Conservation (phyloP, 35 echinoderm and acorn worm species). For the Acanthaster planci region DNA sequence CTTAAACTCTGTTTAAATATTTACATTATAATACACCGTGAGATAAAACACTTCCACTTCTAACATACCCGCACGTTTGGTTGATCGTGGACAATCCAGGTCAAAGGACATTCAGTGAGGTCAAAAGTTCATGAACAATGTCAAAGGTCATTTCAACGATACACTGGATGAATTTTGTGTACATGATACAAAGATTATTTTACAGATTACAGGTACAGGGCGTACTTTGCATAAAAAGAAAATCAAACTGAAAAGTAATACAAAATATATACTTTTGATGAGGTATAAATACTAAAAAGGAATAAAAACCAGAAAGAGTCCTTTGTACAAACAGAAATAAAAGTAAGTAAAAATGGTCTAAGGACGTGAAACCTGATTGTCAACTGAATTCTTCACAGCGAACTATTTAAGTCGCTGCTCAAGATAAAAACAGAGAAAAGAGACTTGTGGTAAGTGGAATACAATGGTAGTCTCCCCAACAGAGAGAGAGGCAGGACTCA, state of each 20-base stretch:
- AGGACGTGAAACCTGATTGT: neutral
- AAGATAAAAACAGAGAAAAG: neutral
- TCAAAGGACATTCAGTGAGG: neutral
- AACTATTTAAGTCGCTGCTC: neutral
- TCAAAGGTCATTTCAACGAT: neutral
- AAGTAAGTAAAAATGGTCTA: no score
- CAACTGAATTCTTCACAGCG: neutral
- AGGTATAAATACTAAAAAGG: conserved; percentile 18
- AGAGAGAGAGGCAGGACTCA: neutral
- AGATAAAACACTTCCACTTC: neutral
- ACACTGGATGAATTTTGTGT: neutral
- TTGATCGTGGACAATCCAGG: neutral
- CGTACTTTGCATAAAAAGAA: neutral
- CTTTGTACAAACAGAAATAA: neutral
- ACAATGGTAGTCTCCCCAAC: neutral
- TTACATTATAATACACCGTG: neutral
- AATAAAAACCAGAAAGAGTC: neutral
- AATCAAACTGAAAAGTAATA: neutral
- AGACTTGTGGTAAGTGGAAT: neutral
- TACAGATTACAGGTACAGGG: neutral
- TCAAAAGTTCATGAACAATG: no score
- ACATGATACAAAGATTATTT: neutral
- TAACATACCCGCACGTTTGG: neutral
- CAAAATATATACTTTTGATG: conserved; percentile 10
- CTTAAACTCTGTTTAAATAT: conserved; percentile 30